These are phyloP conservation scores for Scyliorhinus canicula DNA, from an alignment of 2,797 vertebrate genomes.

Conservation along the genomic window DNA sequence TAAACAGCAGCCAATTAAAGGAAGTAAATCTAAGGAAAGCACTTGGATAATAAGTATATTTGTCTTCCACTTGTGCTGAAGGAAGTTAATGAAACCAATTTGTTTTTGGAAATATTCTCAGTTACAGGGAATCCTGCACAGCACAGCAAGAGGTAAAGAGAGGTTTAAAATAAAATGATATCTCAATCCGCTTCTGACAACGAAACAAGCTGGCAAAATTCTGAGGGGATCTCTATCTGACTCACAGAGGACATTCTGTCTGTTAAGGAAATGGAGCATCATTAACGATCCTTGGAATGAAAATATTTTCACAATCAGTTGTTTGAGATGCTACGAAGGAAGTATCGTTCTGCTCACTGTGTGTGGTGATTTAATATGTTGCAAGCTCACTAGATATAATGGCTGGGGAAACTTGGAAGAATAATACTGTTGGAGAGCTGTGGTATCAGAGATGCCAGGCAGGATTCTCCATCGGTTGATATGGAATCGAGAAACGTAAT, in stretches of 20 bases:
- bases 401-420: no score
- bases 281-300: not conserved
- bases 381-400: not conserved
- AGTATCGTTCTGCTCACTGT: not conserved
- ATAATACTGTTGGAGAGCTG: not conserved
- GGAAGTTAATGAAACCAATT: conserved; percentile 20
- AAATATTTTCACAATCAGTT: conserved; percentile 16
- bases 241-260: not conserved
- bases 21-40: not conserved
- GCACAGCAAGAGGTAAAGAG: not conserved
- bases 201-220: not conserved
- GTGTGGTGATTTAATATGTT: not conserved
- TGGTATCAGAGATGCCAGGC: not conserved
- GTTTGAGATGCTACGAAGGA: not conserved
- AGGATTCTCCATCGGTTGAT: no score
- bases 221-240: not conserved
- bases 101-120: conserved; percentile 14
- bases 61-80: not conserved
- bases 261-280: conserved; percentile 11
- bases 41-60: conserved; percentile 25
- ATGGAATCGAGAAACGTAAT: no score
- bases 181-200: not conserved
- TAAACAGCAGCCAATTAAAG: not conserved
- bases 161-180: not conserved
- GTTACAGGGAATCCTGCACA: not conserved